These are phyloP conservation scores for Colinus virginianus DNA, from an alignment of 2,113 vertebrate genomes.

Conservation along the genomic window DNA sequence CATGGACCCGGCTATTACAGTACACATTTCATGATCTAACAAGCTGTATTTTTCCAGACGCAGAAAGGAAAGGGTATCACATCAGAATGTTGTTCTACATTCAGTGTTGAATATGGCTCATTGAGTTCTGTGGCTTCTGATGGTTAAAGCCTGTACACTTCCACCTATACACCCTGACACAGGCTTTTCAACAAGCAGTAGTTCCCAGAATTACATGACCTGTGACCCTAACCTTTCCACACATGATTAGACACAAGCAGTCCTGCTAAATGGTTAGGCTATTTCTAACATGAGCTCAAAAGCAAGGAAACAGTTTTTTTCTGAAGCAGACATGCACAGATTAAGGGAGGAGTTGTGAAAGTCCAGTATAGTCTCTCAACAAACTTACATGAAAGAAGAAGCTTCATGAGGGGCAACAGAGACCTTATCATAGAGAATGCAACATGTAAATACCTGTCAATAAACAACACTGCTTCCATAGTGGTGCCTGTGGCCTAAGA, in stretches of 20 bases:
- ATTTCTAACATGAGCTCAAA: neutral
- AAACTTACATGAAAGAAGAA: neutral
- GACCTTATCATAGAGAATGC: neutral
- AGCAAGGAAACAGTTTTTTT: neutral
- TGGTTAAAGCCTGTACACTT: neutral
- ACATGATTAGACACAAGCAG: neutral
- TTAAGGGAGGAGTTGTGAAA: neutral
- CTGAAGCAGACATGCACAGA: rapidly evolving
- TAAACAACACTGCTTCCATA: neutral
- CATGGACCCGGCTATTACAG: neutral
- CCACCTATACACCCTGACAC: neutral
- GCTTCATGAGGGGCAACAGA: neutral
- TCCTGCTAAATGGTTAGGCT: neutral
- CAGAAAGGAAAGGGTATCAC: neutral
- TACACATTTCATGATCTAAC: neutral
- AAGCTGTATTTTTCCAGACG: neutral
- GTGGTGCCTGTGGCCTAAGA: neutral
- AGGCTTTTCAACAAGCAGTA: neutral
- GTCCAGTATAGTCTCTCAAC: neutral
- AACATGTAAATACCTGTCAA: neutral
- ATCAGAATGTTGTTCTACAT: neutral
- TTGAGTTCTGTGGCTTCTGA: neutral
- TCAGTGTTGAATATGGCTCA: neutral
- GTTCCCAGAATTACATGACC: rapidly evolving
- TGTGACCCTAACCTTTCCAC: neutral